Evolutionary conservation across 2,797 vertebrate species (phyloP).

Genomic region (Etheostoma perlongum): DNA sequence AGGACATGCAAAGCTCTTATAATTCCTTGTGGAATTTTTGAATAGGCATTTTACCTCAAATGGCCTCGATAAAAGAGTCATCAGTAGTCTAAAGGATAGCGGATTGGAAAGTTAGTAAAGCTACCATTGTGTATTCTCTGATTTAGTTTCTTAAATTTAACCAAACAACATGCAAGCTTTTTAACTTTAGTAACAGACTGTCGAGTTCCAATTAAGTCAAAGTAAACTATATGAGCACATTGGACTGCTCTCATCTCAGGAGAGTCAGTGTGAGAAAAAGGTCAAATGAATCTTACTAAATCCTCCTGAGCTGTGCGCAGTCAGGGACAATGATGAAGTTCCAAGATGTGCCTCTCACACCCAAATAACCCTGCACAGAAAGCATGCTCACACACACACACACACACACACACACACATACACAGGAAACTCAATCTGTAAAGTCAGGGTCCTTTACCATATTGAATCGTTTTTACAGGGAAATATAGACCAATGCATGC

Average conservation of each 20-base stretch:
- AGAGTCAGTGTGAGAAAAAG: slow-evolving; percentile 20
- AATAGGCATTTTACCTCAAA: slow-evolving; percentile 44
- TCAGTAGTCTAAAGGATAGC: slow-evolving; percentile 36
- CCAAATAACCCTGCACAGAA: slow-evolving; percentile 1
- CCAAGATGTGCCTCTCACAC: slow-evolving; percentile 1
- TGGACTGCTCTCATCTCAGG: slow-evolving; percentile 20
- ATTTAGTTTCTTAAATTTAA: slow-evolving; percentile 16
- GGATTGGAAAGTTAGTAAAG: slow-evolving; percentile 25
- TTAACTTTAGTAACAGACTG: slow-evolving; percentile 11
- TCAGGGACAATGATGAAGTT: slow-evolving; percentile 21
- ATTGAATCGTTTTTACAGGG: too few species aligned
- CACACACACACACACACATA: too few species aligned
- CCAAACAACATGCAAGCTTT: not conserved
- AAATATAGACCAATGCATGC: too few species aligned
- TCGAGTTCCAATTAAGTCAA: slow-evolving; percentile 26
- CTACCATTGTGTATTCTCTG: not conserved
- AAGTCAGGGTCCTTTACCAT: not conserved
- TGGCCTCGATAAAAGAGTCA: slow-evolving; percentile 47
- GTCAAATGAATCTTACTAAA: slow-evolving; percentile 21
- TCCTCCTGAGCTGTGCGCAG: slow-evolving; percentile 28
- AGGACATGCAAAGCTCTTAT: slow-evolving; percentile 13
- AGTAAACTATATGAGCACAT: slow-evolving; percentile 7
- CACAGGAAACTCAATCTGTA: not conserved
- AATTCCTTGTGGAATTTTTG: slow-evolving; percentile 57
- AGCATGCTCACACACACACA: not conserved